Percentiles rank a stretch among this genome's conserved stretches.
phyloP scores from a whole-genome alignment of 2,797 vertebrate genomes.

The Gymnocypris eckloni region DNA sequence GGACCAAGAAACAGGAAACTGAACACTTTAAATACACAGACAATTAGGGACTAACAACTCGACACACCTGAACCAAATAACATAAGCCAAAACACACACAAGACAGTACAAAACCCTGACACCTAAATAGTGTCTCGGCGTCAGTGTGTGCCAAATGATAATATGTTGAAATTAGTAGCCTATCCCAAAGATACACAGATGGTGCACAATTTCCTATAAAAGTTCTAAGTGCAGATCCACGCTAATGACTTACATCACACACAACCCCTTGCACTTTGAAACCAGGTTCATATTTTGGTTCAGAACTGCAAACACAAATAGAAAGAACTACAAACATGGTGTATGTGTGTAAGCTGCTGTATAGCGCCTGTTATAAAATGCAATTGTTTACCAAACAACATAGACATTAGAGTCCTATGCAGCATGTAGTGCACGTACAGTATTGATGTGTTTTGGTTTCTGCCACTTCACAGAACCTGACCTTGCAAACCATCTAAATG shows the following conservation, averaged over 20 bases:
- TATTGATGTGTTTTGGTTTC: conserved; percentile 26
- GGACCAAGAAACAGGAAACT: too few relatives aligned
- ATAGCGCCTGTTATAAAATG: background rate
- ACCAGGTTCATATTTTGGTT: background rate
- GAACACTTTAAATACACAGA: too few relatives aligned
- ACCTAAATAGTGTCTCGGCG: background rate
- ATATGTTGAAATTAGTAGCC: background rate
- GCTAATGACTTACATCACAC: background rate
- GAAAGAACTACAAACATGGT: background rate
- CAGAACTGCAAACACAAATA: background rate
- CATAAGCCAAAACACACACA: too few relatives aligned
- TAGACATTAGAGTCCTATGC: background rate
- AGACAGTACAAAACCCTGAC: too few relatives aligned
- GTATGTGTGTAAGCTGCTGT: background rate
- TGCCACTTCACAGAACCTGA: conserved; percentile 15
- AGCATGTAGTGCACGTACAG: conserved; percentile 3
- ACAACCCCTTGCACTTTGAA: background rate
- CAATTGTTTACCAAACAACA: background rate
- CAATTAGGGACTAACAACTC: too few relatives aligned
- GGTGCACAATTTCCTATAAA: background rate
- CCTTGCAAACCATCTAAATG: conserved; percentile 18
- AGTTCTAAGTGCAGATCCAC: background rate
- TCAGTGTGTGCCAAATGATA: background rate
- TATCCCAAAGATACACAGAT: background rate
- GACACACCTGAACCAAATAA: too few relatives aligned